Percentiles rank a stretch among this genome's conserved stretches.
Evolutionary conservation across 2,113 vertebrate species (phyloP).

Genomic region (Cyanoderma ruficeps): DNA sequence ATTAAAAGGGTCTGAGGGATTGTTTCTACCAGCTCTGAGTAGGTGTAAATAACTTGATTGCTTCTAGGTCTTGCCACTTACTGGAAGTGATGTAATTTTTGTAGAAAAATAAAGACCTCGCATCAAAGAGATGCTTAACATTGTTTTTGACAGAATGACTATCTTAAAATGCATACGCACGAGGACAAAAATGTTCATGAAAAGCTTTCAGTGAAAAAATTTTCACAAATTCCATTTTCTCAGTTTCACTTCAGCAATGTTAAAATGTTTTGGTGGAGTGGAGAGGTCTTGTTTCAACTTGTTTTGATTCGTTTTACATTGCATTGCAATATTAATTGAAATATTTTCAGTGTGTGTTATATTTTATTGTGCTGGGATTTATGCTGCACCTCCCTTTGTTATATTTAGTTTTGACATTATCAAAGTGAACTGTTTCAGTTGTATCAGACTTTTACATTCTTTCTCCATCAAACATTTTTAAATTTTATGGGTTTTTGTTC

Average conservation of each 20-base stretch:
- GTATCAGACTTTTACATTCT: neutral
- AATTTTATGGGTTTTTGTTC: neutral
- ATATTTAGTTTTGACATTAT: neutral
- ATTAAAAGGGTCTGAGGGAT: neutral
- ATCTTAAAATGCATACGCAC: neutral
- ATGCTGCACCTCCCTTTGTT: neutral
- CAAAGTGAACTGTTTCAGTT: neutral
- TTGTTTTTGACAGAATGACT: neutral
- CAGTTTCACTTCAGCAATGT: neutral
- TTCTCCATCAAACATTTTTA: neutral
- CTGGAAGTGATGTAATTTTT: neutral
- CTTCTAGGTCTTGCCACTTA: neutral
- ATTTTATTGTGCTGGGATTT: neutral
- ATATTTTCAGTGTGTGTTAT: neutral
- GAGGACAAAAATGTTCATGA: neutral
- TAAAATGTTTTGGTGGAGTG: neutral
- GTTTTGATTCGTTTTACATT: neutral
- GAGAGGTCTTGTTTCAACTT: neutral
- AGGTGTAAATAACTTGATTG: neutral
- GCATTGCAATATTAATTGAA: constrained; percentile 11
- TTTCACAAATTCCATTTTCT: neutral
- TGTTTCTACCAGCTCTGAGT: neutral
- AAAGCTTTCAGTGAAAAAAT: neutral
- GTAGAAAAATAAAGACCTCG: neutral
- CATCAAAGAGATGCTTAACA: neutral